A percentile compares a stretch with the other conserved stretches of the same genome.
Conservation (phyloP, 1,140 invertebrate species). For the Leptinotarsa undecemlineata region DNA sequence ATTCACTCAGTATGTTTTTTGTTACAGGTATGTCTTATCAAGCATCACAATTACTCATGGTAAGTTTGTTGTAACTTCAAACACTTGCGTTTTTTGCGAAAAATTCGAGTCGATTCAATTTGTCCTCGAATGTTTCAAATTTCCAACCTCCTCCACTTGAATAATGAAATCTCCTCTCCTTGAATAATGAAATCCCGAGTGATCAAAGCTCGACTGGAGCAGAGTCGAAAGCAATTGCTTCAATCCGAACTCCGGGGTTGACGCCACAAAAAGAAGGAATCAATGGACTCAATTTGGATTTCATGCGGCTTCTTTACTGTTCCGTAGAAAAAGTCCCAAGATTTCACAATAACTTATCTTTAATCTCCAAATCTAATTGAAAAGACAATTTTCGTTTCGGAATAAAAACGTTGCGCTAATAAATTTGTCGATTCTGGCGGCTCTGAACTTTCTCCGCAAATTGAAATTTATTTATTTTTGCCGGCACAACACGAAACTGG, state of each 20-base stretch:
- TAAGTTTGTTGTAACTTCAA: no score
- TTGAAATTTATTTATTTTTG: constrained; percentile 20
- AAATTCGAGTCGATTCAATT: no score
- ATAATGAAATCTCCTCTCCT: no score
- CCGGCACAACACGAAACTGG: neutral
- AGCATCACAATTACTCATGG: no score
- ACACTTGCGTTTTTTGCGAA: no score
- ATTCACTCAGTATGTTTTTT: no score
- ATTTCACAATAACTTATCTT: neutral
- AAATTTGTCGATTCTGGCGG: constrained; percentile 15
- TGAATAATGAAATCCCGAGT: no score
- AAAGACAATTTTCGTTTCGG: constrained; percentile 15
- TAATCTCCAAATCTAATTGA: constrained; percentile 16
- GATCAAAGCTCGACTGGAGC: no score
- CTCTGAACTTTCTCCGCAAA: constrained; percentile 9
- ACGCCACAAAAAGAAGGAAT: neutral
- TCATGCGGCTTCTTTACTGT: neutral
- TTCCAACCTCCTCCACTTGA: no score
- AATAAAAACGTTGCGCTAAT: constrained; percentile 17
- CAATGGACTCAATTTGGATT: constrained; percentile 7
- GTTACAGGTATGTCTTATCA: no score
- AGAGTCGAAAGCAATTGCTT: neutral
- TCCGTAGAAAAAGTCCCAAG: neutral
- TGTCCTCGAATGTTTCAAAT: no score
- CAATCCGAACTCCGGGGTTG: neutral